phyloP scores from a whole-genome alignment of 2,797 vertebrate genomes.

The Xenops minutus region DNA sequence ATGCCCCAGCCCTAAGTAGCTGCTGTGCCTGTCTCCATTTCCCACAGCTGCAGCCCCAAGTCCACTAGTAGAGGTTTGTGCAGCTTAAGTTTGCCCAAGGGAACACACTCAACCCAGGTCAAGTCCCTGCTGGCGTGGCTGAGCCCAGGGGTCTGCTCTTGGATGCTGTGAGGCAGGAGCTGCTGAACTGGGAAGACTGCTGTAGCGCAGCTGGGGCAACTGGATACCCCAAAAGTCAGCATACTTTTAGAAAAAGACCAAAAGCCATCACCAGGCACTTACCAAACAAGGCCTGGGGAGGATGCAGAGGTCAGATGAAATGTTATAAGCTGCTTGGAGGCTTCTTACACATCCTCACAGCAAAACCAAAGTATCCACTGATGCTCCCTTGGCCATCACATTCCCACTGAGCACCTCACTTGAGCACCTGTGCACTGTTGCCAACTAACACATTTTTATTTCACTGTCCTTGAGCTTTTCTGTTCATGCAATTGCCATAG shows the following conservation, averaged over 20 bases:
- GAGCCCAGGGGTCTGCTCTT: background rate
- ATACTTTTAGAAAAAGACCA: background rate
- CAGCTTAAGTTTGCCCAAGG: background rate
- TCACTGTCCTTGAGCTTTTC: background rate
- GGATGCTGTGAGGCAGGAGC: background rate
- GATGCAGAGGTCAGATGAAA: background rate
- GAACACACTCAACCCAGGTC: background rate
- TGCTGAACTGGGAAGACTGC: background rate
- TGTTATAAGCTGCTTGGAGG: background rate
- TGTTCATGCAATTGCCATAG: background rate
- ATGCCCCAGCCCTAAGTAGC: no score
- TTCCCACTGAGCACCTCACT: fast-evolving
- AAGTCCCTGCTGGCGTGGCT: background rate
- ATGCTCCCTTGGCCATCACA: fast-evolving
- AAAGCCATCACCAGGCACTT: background rate
- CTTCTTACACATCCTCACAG: fast-evolving
- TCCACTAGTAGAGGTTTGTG: background rate
- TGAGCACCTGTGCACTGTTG: fast-evolving
- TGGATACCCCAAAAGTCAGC: background rate
- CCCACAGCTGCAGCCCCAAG: fast-evolving
- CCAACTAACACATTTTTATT: background rate
- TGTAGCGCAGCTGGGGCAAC: background rate
- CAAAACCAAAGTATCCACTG: background rate
- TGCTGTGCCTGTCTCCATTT: background rate
- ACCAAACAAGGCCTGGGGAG: fast-evolving